Conservation (phyloP, 2,797 vertebrate species). For the Sus cebifrons region DNA sequence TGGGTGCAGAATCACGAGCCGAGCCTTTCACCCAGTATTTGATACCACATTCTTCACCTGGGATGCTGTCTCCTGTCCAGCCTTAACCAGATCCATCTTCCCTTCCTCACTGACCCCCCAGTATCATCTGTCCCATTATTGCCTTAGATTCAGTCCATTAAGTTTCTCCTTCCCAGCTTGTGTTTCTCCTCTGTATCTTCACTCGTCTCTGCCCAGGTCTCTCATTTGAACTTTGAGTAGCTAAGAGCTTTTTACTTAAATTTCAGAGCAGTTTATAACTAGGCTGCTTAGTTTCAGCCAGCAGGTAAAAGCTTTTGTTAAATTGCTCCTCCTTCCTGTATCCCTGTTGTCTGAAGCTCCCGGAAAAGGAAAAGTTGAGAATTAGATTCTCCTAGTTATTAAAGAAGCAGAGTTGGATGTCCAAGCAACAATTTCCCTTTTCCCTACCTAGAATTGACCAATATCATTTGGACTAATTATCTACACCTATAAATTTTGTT, state of each 20-base stretch:
- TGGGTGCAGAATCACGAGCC: not conserved
- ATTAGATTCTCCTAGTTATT: not conserved
- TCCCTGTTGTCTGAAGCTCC: slow-evolving; percentile 5
- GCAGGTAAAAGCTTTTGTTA: slow-evolving; percentile 62
- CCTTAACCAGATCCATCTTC: not conserved
- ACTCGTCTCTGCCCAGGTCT: not conserved
- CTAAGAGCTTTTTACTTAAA: slow-evolving; percentile 70
- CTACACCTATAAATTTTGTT: not conserved
- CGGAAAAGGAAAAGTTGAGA: not conserved
- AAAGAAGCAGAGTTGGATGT: not conserved
- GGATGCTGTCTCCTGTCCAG: rapidly evolving
- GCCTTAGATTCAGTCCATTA: not conserved
- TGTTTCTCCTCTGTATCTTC: slow-evolving; percentile 3
- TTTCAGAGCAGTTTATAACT: slow-evolving; percentile 78
- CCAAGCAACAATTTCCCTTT: not conserved
- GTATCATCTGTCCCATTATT: rapidly evolving
- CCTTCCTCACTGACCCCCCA: not conserved
- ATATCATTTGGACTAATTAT: not conserved
- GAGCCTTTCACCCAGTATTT: not conserved
- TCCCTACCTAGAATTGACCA: not conserved
- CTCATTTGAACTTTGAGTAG: slow-evolving; percentile 59
- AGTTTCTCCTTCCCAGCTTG: not conserved
- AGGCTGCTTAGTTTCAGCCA: slow-evolving; percentile 50
- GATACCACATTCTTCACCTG: not conserved
- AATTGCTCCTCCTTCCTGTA: slow-evolving; percentile 3